Evolutionary conservation across 2,113 vertebrate species (phyloP).

Genomic region (Atrichornis clamosus): DNA sequence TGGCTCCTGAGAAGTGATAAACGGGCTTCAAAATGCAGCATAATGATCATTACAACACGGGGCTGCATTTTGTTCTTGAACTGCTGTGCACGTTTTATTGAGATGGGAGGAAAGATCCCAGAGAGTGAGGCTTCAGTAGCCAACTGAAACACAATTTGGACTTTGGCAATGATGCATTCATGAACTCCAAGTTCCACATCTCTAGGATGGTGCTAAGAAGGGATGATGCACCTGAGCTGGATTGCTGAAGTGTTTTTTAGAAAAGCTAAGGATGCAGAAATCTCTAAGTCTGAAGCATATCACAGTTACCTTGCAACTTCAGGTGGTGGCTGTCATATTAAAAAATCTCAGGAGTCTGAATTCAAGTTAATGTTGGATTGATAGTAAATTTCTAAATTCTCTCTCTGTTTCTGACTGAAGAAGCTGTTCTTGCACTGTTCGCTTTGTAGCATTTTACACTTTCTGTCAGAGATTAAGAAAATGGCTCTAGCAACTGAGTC

Average conservation of each 20-base stretch:
- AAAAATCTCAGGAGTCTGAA: neutral
- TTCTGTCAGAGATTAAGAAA: neutral
- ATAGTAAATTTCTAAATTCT: neutral
- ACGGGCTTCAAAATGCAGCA: conserved; percentile 8
- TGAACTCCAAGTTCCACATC: neutral
- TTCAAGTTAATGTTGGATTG: neutral
- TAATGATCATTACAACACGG: neutral
- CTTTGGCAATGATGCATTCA: neutral
- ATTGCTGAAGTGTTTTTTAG: neutral
- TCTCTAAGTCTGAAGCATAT: neutral
- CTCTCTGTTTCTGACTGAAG: neutral
- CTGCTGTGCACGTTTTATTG: neutral
- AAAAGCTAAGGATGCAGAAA: neutral
- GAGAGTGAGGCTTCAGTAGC: neutral
- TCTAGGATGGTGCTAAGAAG: neutral
- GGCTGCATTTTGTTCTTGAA: neutral
- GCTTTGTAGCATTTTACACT: neutral
- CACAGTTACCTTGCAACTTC: neutral
- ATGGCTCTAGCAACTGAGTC: neutral
- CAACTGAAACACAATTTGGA: neutral
- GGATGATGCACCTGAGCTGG: neutral
- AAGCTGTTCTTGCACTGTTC: neutral
- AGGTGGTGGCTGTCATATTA: neutral
- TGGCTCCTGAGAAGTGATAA: conserved; percentile 12
- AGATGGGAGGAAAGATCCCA: neutral